phyloP scores from a whole-genome alignment of 2,797 vertebrate species.

The Paedocypris micromegethes region DNA sequence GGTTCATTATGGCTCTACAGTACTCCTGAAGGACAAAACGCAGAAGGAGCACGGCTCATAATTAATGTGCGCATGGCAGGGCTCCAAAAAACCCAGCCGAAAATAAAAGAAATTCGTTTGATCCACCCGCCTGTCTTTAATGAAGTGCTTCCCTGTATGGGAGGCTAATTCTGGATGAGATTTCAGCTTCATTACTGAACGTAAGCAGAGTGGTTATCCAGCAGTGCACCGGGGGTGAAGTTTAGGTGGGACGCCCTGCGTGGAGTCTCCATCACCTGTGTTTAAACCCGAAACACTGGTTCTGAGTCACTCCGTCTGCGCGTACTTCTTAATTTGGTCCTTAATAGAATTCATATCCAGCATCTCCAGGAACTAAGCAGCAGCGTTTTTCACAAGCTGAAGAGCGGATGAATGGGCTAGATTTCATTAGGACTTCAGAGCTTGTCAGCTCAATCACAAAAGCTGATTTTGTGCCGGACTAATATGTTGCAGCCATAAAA shows the following conservation, averaged over 20 bases:
- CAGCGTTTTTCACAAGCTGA: constrained; percentile 66
- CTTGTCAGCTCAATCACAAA: constrained; percentile 43
- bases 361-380: constrained; percentile 66
- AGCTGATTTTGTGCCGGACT: background rate
- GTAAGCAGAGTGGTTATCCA: constrained; percentile 54
- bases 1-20: constrained; percentile 61
- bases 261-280: constrained; percentile 57
- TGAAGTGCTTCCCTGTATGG: constrained; percentile 60
- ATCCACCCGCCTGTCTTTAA: constrained; percentile 69
- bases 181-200: constrained; percentile 69
- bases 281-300: constrained; percentile 49
- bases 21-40: constrained; percentile 68
- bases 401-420: constrained; percentile 65
- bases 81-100: constrained; percentile 61
- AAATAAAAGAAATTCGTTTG: constrained; percentile 67
- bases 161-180: constrained; percentile 64
- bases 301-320: constrained; percentile 52
- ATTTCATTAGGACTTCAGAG: constrained; percentile 67
- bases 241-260: constrained; percentile 44
- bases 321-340: constrained; percentile 70
- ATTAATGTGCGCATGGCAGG: constrained; percentile 71
- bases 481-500: too few relatives aligned
- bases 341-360: constrained; percentile 72
- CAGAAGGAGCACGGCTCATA: constrained; percentile 72
- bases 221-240: constrained; percentile 46